Percentiles rank a stretch among this genome's conserved stretches.
These are phyloP conservation scores for Plumapathes pennacea DNA, from an alignment of 92 coral and sea anemone genomes.

Conservation along the genomic window DNA sequence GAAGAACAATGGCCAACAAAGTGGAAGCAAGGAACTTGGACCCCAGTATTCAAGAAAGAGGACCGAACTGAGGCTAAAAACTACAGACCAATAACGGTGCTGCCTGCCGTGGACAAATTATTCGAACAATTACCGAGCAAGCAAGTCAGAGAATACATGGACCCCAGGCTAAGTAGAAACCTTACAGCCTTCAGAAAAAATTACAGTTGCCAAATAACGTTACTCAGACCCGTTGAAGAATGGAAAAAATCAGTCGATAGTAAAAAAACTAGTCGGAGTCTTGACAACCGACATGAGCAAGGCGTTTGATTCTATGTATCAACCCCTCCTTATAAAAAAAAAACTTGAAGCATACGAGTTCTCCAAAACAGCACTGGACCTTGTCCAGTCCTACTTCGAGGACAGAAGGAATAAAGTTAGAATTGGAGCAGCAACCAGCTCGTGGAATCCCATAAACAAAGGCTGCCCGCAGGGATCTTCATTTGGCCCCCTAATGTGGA, in stretches of 20 bases:
- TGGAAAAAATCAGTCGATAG: conserved; percentile 3
- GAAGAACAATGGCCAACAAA: too few relatives aligned
- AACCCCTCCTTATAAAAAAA: background rate
- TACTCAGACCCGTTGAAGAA: conserved; percentile 1
- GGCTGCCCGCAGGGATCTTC: conserved; percentile 30
- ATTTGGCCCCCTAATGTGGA: conserved; percentile 9
- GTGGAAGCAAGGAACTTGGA: conserved; percentile 19
- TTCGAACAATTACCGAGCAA: background rate
- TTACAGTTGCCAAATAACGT: conserved; percentile 2
- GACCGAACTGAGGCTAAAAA: conserved; percentile 24
- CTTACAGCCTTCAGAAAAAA: background rate
- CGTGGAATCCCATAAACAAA: conserved; percentile 8
- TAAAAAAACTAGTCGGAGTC: background rate
- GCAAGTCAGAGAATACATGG: conserved; percentile 1
- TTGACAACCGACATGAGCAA: conserved; percentile 17
- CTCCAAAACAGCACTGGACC: conserved; percentile 4
- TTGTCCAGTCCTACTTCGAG: conserved; percentile 15
- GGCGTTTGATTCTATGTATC: conserved; percentile 30
- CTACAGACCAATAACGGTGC: conserved; percentile 31
- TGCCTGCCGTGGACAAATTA: conserved; percentile 16
- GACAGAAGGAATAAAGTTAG: conserved; percentile 20
- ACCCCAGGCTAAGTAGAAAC: background rate
- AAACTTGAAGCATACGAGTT: conserved; percentile 27
- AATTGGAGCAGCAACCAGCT: background rate
- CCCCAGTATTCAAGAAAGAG: conserved; percentile 22